Evolutionary conservation across 2,888 invertebrate genomes (phyloP), one percentile per base, ranked within the genome.

Genomic region (Aethes cnicana): DNA sequence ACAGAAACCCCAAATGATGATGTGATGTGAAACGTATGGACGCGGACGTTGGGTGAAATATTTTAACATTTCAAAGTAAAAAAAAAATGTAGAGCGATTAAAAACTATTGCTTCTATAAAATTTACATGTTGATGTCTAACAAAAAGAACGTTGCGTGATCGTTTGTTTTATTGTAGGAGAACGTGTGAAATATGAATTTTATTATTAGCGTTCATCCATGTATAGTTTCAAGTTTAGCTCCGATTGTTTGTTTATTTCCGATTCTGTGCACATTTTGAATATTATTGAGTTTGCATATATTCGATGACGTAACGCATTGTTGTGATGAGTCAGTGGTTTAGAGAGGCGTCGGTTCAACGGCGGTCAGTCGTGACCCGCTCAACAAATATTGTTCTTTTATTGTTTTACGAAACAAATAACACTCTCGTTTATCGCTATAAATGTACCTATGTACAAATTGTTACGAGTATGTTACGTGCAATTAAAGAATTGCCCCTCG

Each of bases 251-350:
- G n/a, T n/a, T n/a, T n/a, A n/a, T n/a, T n/a, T n/a, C n/a, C n/a
- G n/a, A n/a, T n/a, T n/a, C n/a, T n/a, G n/a, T n/a, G n/a, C 11
- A 36, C 11, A 5, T 0, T n/a, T 33, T 14, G 4, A 7, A 1
- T 16, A 4, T n/a, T 1, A 4, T 16, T 33, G 16, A n/a, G n/a
- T n/a, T n/a, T 36, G 39, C 47, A 43, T 46, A 32, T 12, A 21
- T 16, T 50, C 35, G 37, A 32, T 57, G 55, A 57, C 47, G 44
- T 59, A 58, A 60, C 43, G 3, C 25, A 41, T 52, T 59, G 59
- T 61, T 61, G 18, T 62, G 58, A 62, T 61, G 53, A 56, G 25
- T 61, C 61, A 58, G 53, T 47, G 17, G 25, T n/a, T n/a, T 17
- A n/a, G n/a, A 39, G 28, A 3, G 20, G 23, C 18, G 33, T 25